These are phyloP conservation scores for Solen grandis DNA, from an alignment of 1,140 invertebrate species.

Conservation along the genomic window DNA sequence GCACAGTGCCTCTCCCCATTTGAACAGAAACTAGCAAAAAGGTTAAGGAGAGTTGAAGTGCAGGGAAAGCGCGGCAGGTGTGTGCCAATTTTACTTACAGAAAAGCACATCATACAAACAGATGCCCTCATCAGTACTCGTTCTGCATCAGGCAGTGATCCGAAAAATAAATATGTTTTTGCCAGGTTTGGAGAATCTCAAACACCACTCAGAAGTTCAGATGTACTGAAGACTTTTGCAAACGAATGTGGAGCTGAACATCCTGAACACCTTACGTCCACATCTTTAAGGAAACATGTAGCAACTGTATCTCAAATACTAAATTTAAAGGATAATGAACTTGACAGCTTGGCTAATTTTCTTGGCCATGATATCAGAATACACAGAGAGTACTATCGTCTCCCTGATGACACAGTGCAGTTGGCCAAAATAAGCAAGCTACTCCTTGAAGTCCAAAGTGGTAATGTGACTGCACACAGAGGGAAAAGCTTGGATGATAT, in stretches of 20 bases:
- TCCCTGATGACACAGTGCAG: slow-evolving; percentile 36
- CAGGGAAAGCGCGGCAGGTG: slow-evolving; percentile 14
- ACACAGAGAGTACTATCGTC: slow-evolving; percentile 28
- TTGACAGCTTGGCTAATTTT: slow-evolving; percentile 33
- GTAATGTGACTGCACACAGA: background rate
- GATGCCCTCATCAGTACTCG: no score
- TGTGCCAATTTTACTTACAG: slow-evolving; percentile 30
- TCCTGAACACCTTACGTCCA: slow-evolving; percentile 15
- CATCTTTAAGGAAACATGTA: slow-evolving; percentile 32
- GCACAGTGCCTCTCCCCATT: background rate
- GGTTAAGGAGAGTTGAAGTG: slow-evolving; percentile 29
- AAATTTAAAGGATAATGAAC: slow-evolving; percentile 40
- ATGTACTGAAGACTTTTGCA: slow-evolving; percentile 42
- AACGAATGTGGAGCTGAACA: background rate
- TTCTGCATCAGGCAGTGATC: background rate
- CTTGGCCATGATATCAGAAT: slow-evolving; percentile 54
- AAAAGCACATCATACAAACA: no score
- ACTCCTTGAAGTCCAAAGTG: slow-evolving; percentile 12
- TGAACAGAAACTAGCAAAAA: background rate
- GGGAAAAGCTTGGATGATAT: background rate
- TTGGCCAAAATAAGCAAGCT: slow-evolving; percentile 30
- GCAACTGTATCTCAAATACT: slow-evolving; percentile 41
- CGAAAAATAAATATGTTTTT: slow-evolving; percentile 19
- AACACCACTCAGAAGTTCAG: slow-evolving; percentile 22
- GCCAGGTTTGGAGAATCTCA: background rate